Conservation (phyloP, 2,113 vertebrate species). For the Thamnaconus septentrionalis region DNA sequence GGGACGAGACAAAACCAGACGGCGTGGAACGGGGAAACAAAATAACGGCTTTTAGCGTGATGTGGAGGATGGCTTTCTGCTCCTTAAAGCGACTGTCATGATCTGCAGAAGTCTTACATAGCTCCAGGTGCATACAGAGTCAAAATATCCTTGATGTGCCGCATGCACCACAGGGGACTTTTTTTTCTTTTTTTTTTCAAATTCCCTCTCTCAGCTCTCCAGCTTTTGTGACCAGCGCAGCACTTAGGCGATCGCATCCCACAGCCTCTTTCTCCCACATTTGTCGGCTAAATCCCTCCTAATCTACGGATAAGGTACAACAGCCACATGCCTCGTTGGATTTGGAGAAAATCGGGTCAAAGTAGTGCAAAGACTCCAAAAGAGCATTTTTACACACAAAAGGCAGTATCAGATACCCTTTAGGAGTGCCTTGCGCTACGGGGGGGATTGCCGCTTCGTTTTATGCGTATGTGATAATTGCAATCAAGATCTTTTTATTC, state of each 20-base stretch:
- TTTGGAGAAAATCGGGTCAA: slow-evolving; percentile 58
- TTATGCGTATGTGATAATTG: no score
- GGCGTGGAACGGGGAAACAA: slow-evolving; percentile 20
- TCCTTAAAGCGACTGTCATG: neutral
- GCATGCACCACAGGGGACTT: neutral
- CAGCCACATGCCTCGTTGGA: slow-evolving; percentile 39
- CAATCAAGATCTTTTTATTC: no score
- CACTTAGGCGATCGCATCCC: slow-evolving; percentile 27
- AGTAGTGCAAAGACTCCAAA: slow-evolving; percentile 36
- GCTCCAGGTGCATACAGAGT: slow-evolving; percentile 8
- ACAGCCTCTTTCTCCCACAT: slow-evolving; percentile 24
- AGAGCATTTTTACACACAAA: slow-evolving; percentile 27
- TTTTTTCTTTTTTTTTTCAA: neutral
- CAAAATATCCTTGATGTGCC: slow-evolving; percentile 11
- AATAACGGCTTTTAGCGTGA: slow-evolving; percentile 7
- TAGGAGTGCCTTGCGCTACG: no score
- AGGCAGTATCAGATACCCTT: neutral
- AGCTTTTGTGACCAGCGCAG: slow-evolving; percentile 15
- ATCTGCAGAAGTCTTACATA: slow-evolving; percentile 20
- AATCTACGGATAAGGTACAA: slow-evolving; percentile 58
- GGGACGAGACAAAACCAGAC: slow-evolving; percentile 14
- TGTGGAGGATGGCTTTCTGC: slow-evolving; percentile 9
- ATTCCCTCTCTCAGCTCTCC: slow-evolving; percentile 3
- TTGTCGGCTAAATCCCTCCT: slow-evolving; percentile 51
- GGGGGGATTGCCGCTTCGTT: no score